A percentile compares a stretch with the other conserved stretches of the same genome.
Evolutionary conservation across 2,113 vertebrate genomes (phyloP).

Genomic region (Bothrops jararaca): DNA sequence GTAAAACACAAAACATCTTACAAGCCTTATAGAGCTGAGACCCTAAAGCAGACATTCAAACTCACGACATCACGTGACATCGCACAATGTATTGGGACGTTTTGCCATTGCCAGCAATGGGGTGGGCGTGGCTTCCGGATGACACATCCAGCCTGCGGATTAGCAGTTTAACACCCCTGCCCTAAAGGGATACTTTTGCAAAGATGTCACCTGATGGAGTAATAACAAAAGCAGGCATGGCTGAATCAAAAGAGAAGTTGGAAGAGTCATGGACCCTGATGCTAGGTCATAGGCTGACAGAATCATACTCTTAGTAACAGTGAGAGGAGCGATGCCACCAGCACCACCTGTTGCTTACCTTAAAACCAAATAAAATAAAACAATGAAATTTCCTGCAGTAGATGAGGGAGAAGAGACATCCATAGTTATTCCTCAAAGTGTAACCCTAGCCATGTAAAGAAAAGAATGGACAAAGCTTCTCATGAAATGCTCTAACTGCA

Average conservation of each 20-base stretch:
- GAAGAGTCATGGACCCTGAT: background rate
- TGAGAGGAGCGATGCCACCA: background rate
- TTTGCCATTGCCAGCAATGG: too few species aligned
- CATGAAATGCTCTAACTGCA: background rate
- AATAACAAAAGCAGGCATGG: background rate
- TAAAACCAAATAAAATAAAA: background rate
- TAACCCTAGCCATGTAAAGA: background rate
- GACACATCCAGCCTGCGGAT: too few species aligned
- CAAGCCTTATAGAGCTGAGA: background rate
- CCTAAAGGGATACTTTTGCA: background rate
- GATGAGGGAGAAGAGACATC: background rate
- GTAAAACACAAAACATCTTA: background rate
- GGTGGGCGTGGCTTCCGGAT: too few species aligned
- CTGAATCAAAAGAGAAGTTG: background rate
- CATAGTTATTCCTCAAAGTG: background rate
- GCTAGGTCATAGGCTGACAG: background rate
- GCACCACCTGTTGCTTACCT: background rate
- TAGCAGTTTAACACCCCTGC: too few species aligned
- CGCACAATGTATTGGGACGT: too few species aligned
- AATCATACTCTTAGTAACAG: background rate
- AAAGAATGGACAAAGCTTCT: background rate
- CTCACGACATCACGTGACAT: too few species aligned
- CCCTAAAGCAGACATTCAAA: too few species aligned
- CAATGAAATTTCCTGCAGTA: background rate
- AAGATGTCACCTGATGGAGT: background rate